Conservation (phyloP, 2,888 invertebrate genomes). For the Calameuta idolon region DNA sequence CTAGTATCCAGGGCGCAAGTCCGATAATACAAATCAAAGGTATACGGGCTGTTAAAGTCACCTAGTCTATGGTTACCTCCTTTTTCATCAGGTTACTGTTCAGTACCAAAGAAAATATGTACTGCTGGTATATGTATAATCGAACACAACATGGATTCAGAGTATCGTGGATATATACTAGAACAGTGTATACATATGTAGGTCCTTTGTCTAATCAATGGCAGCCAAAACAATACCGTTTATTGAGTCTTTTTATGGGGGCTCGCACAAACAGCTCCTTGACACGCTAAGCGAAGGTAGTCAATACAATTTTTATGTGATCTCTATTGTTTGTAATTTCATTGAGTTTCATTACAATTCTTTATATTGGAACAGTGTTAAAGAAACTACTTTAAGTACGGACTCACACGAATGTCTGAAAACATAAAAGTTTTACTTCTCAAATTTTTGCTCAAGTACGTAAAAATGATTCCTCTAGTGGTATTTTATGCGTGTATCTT, state of each 20-base stretch:
- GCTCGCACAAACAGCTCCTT: conserved; percentile 78
- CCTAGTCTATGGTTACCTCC: neutral
- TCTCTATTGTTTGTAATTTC: neutral
- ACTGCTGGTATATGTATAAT: neutral
- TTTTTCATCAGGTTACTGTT: neutral
- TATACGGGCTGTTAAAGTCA: neutral
- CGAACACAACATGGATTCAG: neutral
- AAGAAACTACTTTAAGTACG: neutral
- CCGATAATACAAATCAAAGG: neutral
- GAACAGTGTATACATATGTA: neutral
- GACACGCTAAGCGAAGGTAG: conserved; percentile 64
- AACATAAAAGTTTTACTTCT: neutral
- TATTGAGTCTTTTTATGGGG: conserved; percentile 80
- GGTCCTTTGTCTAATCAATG: neutral
- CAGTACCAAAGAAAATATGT: neutral
- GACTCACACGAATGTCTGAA: neutral
- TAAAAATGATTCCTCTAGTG: neutral
- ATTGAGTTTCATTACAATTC: neutral
- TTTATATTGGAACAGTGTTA: neutral
- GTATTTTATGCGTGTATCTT: neutral
- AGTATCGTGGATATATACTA: neutral
- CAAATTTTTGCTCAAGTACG: neutral
- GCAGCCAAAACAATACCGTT: conserved; percentile 64
- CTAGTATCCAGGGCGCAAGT: neutral
- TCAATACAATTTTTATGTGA: neutral